A percentile compares a stretch with the other conserved stretches of the same genome.
phyloP scores from a whole-genome alignment of 1,140 invertebrate species.

The Littorina saxatilis region DNA sequence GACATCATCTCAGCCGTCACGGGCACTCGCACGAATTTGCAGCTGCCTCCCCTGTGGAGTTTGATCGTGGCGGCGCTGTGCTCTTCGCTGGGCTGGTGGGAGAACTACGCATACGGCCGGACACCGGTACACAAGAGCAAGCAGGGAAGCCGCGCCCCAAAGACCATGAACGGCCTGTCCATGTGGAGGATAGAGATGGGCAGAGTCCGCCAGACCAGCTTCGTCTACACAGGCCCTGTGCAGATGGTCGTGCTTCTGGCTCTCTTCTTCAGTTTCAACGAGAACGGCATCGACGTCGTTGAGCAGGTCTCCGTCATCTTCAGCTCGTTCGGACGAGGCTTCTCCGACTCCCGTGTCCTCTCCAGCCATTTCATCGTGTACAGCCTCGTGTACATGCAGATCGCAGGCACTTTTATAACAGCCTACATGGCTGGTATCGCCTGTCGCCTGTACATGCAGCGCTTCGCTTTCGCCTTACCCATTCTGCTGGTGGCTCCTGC shows the following conservation, averaged over 20 bases:
- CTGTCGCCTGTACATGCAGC: slow-evolving; percentile 58
- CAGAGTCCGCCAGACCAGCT: slow-evolving; percentile 34
- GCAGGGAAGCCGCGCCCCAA: background rate
- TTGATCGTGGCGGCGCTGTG: slow-evolving; percentile 23
- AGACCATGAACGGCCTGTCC: background rate
- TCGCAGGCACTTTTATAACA: slow-evolving; percentile 35
- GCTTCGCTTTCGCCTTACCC: slow-evolving; percentile 50
- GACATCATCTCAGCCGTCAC: background rate
- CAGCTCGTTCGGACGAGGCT: background rate
- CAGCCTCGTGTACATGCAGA: slow-evolving; percentile 43
- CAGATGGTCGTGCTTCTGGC: slow-evolving; percentile 30
- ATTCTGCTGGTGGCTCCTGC: slow-evolving; percentile 47
- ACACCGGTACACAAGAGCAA: background rate
- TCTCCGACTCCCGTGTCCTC: background rate
- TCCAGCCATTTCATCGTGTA: slow-evolving; percentile 18
- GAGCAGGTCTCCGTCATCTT: slow-evolving; percentile 7
- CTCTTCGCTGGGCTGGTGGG: slow-evolving; percentile 96
- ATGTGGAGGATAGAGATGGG: background rate
- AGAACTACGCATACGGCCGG: slow-evolving; percentile 90
- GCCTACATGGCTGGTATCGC: slow-evolving; percentile 48
- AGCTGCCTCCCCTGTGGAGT: slow-evolving; percentile 10
- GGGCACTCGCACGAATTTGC: background rate
- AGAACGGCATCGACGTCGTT: background rate
- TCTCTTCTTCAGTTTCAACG: slow-evolving; percentile 13
- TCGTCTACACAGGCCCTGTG: slow-evolving; percentile 36